Percentiles rank a stretch among this genome's conserved stretches.
phyloP scores from a whole-genome alignment of 1,140 invertebrate genomes.

The Drosophila grimshawi region DNA sequence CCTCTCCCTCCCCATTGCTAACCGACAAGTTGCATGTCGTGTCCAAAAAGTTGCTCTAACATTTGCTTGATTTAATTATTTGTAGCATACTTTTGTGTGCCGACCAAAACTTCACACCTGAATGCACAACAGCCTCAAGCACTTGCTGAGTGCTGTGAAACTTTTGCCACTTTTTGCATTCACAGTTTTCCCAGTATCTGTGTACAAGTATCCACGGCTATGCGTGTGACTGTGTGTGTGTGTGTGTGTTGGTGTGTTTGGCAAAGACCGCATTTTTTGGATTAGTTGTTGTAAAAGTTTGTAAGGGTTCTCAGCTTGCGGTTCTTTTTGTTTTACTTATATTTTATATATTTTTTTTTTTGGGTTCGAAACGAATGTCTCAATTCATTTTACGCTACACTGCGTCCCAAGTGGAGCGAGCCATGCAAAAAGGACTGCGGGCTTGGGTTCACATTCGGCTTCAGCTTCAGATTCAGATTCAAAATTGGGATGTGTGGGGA shows the following conservation, averaged over 20 bases:
- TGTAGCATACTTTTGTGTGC: slow-evolving; percentile 75
- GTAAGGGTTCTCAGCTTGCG: slow-evolving; percentile 42
- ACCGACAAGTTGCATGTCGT: slow-evolving; percentile 33
- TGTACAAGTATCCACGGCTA: background rate
- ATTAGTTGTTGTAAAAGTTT: slow-evolving; percentile 63
- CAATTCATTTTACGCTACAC: slow-evolving; percentile 82
- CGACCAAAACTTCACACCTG: slow-evolving; percentile 77
- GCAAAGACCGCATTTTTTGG: slow-evolving; percentile 3
- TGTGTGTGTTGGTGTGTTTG: slow-evolving; percentile 2
- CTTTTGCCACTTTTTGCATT: slow-evolving; percentile 76
- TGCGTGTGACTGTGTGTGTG: background rate
- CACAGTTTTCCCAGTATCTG: slow-evolving; percentile 36
- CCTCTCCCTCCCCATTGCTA: background rate
- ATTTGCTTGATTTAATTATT: slow-evolving; percentile 81
- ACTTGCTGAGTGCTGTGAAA: slow-evolving; percentile 59
- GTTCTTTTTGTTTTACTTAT: slow-evolving; percentile 41
- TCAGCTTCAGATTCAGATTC: slow-evolving; percentile 30
- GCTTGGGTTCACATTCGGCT: slow-evolving; percentile 52
- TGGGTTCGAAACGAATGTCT: slow-evolving; percentile 70
- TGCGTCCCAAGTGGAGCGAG: slow-evolving; percentile 72
- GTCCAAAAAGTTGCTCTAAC: slow-evolving; percentile 47
- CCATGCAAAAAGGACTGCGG: slow-evolving; percentile 79
- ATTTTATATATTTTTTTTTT: slow-evolving; percentile 29
- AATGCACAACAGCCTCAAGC: slow-evolving; percentile 52
- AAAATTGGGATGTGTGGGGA: slow-evolving; percentile 13